Percentiles rank a stretch among this genome's conserved stretches.
phyloP scores from a whole-genome alignment of 2,113 vertebrate species.

The Carlito syrichta region DNA sequence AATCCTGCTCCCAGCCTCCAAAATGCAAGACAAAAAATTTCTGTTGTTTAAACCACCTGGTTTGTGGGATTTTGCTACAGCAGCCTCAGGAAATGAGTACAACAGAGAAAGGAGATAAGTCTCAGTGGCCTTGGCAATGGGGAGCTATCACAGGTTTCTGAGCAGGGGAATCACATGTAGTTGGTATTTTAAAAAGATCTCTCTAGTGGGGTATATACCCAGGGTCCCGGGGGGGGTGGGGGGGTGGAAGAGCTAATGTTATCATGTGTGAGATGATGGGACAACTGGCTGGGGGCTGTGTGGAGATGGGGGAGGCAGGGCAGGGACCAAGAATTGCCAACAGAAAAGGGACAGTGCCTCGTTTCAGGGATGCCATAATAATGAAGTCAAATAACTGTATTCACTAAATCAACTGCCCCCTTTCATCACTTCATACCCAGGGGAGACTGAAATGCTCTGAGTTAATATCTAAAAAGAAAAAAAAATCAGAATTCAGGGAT shows the following conservation, averaged over 20 bases:
- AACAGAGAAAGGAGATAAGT: not conserved
- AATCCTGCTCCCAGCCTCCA: not conserved
- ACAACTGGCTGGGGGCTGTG: not conserved
- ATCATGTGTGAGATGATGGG: not conserved
- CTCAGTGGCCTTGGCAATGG: not conserved
- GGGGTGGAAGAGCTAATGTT: not conserved
- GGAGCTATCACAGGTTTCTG: not conserved
- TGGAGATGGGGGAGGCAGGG: not conserved
- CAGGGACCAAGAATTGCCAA: not conserved
- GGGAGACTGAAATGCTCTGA: constrained; percentile 49
- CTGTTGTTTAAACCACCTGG: not conserved
- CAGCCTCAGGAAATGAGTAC: not conserved
- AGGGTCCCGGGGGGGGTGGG: not conserved
- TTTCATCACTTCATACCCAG: not conserved
- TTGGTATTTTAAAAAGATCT: not conserved
- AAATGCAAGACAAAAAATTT: rapidly evolving
- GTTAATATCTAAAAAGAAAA: constrained; percentile 46
- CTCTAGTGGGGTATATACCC: not conserved
- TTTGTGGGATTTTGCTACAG: not conserved
- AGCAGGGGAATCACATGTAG: not conserved
- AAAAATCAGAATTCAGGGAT: constrained; percentile 39
- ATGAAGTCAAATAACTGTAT: constrained; percentile 25
- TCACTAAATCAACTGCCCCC: constrained; percentile 33
- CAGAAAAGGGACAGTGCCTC: not conserved
- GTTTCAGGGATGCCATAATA: not conserved